phyloP scores from a whole-genome alignment of 92 coral and sea anemone genomes.

The Nematostella vectensis region DNA sequence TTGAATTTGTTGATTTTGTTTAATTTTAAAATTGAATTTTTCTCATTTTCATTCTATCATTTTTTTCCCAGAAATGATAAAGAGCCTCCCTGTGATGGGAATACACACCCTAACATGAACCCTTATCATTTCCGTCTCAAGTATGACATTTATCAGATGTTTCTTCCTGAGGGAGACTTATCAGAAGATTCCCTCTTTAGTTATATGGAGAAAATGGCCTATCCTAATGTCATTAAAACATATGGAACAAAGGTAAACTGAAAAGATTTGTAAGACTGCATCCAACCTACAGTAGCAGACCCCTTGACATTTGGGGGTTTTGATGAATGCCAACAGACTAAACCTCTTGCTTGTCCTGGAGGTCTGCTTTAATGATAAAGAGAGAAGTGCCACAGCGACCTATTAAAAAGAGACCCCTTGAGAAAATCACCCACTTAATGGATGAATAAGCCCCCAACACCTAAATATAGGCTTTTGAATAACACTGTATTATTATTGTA shows the following conservation, averaged over 20 bases:
- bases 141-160: constrained; percentile 70
- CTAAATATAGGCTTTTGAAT: too few relatives aligned
- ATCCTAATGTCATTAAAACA: constrained; percentile 62
- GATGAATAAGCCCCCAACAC: too few relatives aligned
- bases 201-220: constrained; percentile 75
- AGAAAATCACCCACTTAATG: too few relatives aligned
- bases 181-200: constrained; percentile 53
- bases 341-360: too few relatives aligned
- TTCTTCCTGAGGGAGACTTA: constrained; percentile 73
- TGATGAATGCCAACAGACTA: too few relatives aligned
- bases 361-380: too few relatives aligned
- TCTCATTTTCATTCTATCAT: not conserved
- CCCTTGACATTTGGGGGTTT: too few relatives aligned
- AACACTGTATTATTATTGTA: too few relatives aligned
- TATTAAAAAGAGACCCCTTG: too few relatives aligned
- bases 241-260: constrained; percentile 62
- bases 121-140: constrained; percentile 80
- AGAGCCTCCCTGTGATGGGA: constrained; percentile 44
- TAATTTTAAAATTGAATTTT: too few relatives aligned
- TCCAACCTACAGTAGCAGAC: too few relatives aligned
- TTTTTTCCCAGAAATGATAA: constrained; percentile 3
- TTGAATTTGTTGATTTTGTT: not conserved
- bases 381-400: too few relatives aligned
- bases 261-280: not conserved
- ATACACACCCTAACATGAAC: constrained; percentile 9